phyloP scores from a whole-genome alignment of 2,113 vertebrate species.

The Pontoporia blainvillei region DNA sequence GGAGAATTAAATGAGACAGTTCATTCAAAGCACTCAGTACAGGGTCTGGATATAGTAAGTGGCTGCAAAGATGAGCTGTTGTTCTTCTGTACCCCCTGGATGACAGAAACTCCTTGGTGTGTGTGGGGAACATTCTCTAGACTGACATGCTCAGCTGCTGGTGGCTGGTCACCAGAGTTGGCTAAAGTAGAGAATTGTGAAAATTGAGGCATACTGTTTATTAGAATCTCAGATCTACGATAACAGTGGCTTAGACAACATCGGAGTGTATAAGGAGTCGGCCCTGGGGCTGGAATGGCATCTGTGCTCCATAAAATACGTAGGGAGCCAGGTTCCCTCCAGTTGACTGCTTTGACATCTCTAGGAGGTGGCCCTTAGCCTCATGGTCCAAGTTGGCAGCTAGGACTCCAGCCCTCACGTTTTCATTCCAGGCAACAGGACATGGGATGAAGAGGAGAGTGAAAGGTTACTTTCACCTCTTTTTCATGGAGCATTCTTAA shows the following conservation, averaged over 20 bases:
- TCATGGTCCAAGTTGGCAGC: not conserved
- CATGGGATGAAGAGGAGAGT: not conserved
- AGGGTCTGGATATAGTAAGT: not conserved
- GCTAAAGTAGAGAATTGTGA: not conserved
- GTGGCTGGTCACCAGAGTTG: not conserved
- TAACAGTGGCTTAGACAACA: not conserved
- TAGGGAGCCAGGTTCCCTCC: not conserved
- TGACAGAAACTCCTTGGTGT: not conserved
- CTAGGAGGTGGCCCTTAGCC: not conserved
- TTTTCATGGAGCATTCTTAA: not conserved
- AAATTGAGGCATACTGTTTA: rapidly evolving
- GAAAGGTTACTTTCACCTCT: not conserved
- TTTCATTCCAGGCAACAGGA: not conserved
- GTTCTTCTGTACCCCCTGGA: not conserved
- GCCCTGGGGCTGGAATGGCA: not conserved
- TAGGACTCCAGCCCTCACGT: not conserved
- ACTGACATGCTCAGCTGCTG: not conserved
- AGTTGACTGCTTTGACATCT: not conserved
- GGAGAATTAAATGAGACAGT: not conserved
- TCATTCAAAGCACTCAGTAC: not conserved
- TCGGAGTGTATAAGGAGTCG: rapidly evolving
- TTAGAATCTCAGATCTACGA: rapidly evolving
- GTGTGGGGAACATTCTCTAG: rapidly evolving
- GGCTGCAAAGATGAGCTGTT: not conserved
- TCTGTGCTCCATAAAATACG: not conserved